Percentiles rank a stretch among this genome's conserved stretches.
phyloP scores from a whole-genome alignment of 2,113 vertebrate species.

The Brienomyrus brachyistius region DNA sequence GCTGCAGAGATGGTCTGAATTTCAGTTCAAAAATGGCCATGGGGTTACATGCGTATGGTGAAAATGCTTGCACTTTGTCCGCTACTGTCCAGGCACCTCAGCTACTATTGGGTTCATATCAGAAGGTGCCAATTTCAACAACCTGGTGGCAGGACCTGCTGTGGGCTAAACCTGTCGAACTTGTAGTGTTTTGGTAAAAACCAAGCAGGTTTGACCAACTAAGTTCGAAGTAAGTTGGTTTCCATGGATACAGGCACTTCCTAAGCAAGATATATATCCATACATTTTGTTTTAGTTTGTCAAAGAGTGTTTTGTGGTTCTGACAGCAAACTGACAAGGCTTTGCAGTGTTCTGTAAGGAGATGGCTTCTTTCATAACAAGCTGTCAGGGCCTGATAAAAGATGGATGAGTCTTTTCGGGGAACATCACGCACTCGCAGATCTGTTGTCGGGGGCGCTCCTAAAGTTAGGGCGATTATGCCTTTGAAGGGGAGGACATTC shows the following conservation, averaged over 20 bases:
- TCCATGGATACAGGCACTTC: neutral
- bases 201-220: neutral
- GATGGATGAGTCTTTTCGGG: slow-evolving; percentile 4
- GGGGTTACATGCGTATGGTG: neutral
- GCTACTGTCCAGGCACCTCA: neutral
- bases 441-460: slow-evolving; percentile 54
- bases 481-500: slow-evolving; percentile 56
- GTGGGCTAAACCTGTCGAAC: neutral
- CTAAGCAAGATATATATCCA: neutral
- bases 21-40: neutral
- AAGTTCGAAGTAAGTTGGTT: slow-evolving; percentile 23
- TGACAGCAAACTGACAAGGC: neutral
- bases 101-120: neutral
- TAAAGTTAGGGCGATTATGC: slow-evolving; percentile 59
- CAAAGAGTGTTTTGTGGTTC: neutral
- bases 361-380: neutral
- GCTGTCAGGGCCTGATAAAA: neutral
- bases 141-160: neutral
- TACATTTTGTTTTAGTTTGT: neutral
- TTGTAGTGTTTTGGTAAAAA: neutral
- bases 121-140: neutral
- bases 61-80: neutral
- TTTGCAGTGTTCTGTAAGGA: neutral
- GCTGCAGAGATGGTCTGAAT: neutral
- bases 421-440: slow-evolving; percentile 47